Base-by-base conservation (phyloP, 1,140 invertebrate genomes). In the Agrilus planipennis region DNA sequence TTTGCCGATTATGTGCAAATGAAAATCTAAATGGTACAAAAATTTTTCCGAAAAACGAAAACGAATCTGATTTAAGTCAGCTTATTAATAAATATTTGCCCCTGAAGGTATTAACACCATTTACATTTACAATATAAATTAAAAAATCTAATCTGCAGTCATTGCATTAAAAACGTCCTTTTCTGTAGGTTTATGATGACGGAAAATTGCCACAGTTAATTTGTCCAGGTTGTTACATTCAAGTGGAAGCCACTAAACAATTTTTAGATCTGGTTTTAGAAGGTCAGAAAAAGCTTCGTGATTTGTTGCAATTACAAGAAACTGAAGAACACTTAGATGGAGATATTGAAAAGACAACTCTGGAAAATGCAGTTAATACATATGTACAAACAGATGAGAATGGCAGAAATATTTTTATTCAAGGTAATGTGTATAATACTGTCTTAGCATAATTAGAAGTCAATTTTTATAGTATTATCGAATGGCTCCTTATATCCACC, bases 221-320 rank as follows among this genome's bases (percentile, higher is more conserved):
- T 50, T 83, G 80, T 56, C 79, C 79, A 3, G 78, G 77, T 14
- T 83, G 80, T 54, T 76, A 78, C 45, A 80, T 81, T 41, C 78
- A 81, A 53, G 49, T 83, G 45, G 77, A 81, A 52, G 70, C 78
- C 10, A 79, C 77, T 18, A 72, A 75, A 31, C 73, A 78, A 51
- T 83, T 83, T 63, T 70, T 83, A 50, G 74, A 79, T 38, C 57
- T 81, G 6, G 67, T 82, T 45, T 69, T 79, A 23, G 70, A 72
- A 51, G 80, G 80, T 5, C 80, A 83, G 54, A 67, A 46, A 11
- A 73, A 70, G 50, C 63, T 76, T 40, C 58, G 71, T 34, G 61
- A 64, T 30, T 52, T 75, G 46, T 69, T 62, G 52, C 67, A 67
- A 46, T 45, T 61, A 31, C 49, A 56, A 43, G 46, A 55, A 16